A percentile compares a stretch with the other conserved stretches of the same genome.
Conservation (phyloP, 2,113 vertebrate genomes). For the Melierax canorus region DNA sequence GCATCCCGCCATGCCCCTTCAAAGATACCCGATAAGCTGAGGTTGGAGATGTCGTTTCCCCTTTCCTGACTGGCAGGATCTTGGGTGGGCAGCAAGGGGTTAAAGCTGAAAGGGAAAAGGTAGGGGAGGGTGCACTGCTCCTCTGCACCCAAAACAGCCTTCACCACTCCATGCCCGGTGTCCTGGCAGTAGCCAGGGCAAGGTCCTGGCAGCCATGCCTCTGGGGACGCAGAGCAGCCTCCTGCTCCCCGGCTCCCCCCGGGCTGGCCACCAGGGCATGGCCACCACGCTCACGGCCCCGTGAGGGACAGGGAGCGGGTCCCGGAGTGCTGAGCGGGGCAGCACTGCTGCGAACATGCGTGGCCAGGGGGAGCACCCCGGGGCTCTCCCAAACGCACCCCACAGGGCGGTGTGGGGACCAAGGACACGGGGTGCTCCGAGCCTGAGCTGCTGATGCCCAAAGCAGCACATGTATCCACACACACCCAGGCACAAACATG, state of each 20-base stretch:
- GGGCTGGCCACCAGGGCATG: accelerated
- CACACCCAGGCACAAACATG: too few relatives aligned
- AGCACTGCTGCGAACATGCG: neutral
- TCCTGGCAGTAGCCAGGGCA: neutral
- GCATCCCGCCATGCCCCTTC: neutral
- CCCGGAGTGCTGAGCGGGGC: neutral
- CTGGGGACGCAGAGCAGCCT: neutral
- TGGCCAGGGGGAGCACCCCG: neutral
- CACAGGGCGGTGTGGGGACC: neutral
- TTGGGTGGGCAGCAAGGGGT: neutral
- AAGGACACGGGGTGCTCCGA: neutral
- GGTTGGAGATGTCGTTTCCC: neutral
- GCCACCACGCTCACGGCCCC: neutral
- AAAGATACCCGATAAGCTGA: accelerated
- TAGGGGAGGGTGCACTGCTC: neutral
- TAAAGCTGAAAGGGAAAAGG: neutral
- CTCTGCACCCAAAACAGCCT: neutral
- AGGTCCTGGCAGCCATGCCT: neutral
- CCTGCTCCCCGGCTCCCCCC: neutral
- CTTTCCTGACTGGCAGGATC: too few relatives aligned
- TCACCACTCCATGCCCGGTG: too few relatives aligned
- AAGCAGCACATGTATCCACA: neutral
- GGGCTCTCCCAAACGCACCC: neutral
- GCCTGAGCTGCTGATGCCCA: neutral
- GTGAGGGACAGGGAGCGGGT: neutral